Evolutionary conservation across 2,888 invertebrate species (phyloP), one percentile per base, ranked within the genome.

Genomic region (Euplagia quadripunctaria): DNA sequence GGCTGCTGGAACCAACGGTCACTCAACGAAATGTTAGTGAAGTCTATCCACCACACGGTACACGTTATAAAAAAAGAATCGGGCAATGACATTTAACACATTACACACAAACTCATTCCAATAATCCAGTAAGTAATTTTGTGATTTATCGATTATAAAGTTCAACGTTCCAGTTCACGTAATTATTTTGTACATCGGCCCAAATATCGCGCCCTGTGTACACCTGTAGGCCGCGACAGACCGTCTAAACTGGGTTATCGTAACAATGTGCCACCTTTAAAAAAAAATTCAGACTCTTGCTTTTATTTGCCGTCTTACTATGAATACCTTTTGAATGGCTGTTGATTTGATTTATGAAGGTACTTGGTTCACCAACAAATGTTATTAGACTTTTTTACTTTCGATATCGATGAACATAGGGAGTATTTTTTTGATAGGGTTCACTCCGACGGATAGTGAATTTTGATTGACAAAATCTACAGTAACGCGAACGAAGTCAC

Each of bases 91-190:
- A 66, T 66, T 66, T 31, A 31, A 66, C 49, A 65, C 20, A 46
- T 41, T 63, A 46, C 6, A 46, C 31, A 31, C 31, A 31, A 31
- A 31, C 31, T 31, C 31, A 31, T 31, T 31, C 2, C 31, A 31
- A 31, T 31, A 31, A 31, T 31, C 1, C 1, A 31, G 31, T 31
- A 31, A 31, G 31, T 31, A 55, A 68, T n/a, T 68, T 67, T 42
- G 67, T 46, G 55, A 58, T 58, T 42, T 71, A 85, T 86, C 82
- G 84, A 87, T 83, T 75, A 68, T 68, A 76, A 73, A 85, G 87
- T 83, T 88, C 87, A 88, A 83, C 75, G 88, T 71, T 77, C 88
- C 82, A 85, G 80, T 83, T 81, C 75, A 66, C 70, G 72, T 84
- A 85, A 83, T 82, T 79, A 84, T 85, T 86, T 86, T 78, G 78